A percentile compares a stretch with the other conserved stretches of the same genome.
phyloP scores from a whole-genome alignment of 2,797 vertebrate genomes.

The Rhynchotus rufescens region DNA sequence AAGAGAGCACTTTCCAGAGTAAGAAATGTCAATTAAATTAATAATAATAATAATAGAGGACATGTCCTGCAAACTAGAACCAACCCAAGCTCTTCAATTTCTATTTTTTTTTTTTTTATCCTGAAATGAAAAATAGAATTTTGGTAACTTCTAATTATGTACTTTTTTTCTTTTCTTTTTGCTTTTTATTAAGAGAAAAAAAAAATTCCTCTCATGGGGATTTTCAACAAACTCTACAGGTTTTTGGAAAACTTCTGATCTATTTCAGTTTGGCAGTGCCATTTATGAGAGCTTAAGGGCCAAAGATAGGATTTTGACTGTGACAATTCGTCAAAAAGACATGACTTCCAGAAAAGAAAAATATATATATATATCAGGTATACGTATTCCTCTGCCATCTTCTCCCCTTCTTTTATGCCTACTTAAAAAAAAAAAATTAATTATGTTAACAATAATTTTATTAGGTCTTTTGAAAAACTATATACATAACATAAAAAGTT shows the following conservation, averaged over 20 bases:
- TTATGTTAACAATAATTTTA: neutral
- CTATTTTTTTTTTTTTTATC: neutral
- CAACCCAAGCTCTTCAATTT: accelerated
- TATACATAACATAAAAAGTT: neutral
- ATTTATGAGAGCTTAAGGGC: neutral
- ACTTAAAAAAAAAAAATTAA: neutral
- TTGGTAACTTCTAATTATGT: neutral
- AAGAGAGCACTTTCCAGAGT: neutral
- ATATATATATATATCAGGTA: neutral
- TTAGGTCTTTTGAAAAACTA: neutral
- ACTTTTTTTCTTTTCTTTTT: too few relatives aligned
- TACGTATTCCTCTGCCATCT: neutral
- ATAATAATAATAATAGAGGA: neutral
- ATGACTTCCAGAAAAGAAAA: neutral
- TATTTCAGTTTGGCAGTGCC: neutral
- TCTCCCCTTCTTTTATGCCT: neutral
- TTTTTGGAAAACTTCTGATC: neutral
- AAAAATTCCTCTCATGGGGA: neutral
- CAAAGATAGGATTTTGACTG: neutral
- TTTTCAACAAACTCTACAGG: neutral
- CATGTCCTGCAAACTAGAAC: neutral
- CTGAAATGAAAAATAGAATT: neutral
- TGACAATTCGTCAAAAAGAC: neutral
- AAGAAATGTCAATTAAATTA: neutral
- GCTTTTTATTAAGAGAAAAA: neutral